Conservation (phyloP, 2,797 vertebrate species). For the Sebastiscus albofasciatus region DNA sequence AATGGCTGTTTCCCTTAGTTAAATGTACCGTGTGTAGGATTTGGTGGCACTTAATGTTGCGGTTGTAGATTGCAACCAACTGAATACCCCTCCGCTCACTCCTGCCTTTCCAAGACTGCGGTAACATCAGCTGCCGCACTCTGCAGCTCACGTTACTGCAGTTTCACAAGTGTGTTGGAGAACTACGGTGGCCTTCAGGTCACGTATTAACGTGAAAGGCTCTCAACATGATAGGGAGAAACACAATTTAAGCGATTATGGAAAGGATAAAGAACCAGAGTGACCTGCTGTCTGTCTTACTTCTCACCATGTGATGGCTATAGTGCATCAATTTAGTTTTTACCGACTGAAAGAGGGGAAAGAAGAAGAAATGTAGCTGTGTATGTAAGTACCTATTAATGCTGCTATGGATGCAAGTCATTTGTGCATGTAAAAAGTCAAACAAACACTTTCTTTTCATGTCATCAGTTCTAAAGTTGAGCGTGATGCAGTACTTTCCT, state of each 20-base stretch:
- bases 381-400: not conserved
- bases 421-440: not conserved
- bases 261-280: too few species aligned
- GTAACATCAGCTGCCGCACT: too few species aligned
- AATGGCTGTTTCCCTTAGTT: not conserved
- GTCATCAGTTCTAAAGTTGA: not conserved
- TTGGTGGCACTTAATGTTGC: too few species aligned
- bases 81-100: too few species aligned
- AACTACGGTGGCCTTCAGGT: too few species aligned
- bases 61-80: too few species aligned
- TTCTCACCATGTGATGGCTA: conserved; percentile 29
- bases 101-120: too few species aligned
- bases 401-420: not conserved
- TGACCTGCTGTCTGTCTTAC: not conserved
- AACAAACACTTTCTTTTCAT: not conserved
- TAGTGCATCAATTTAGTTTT: conserved; percentile 4
- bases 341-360: not conserved
- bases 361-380: not conserved
- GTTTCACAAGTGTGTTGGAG: too few species aligned
- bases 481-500: not conserved
- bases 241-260: not conserved
- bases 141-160: too few species aligned
- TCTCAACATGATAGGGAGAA: too few species aligned
- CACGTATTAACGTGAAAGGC: too few species aligned
- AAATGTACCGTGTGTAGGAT: too few species aligned